Conservation (phyloP, 2,113 vertebrate genomes). For the Calidris pygmaea region DNA sequence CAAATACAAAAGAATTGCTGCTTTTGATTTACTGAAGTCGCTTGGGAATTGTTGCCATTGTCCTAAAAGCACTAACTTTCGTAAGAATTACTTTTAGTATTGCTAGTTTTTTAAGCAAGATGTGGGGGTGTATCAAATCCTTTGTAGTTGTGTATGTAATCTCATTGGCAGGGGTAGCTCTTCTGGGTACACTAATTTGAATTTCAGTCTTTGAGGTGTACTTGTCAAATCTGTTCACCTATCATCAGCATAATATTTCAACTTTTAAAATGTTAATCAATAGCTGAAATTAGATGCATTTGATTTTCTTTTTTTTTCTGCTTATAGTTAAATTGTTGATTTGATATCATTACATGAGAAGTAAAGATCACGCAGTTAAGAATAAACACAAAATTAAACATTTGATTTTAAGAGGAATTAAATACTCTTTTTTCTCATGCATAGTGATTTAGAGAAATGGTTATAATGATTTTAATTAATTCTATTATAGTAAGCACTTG, state of each 20-base stretch:
- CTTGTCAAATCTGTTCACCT: background rate
- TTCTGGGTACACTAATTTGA: background rate
- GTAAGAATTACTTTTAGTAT: background rate
- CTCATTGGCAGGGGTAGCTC: background rate
- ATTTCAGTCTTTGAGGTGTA: background rate
- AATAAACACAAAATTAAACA: background rate
- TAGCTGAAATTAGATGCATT: background rate
- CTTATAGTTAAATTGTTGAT: background rate
- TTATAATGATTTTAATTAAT: background rate
- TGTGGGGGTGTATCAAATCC: background rate
- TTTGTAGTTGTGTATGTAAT: background rate
- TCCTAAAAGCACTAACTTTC: background rate
- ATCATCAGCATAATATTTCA: background rate
- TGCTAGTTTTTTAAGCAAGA: background rate
- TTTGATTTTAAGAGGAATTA: background rate
- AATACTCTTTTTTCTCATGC: background rate
- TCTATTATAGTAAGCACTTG: background rate
- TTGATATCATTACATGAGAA: background rate
- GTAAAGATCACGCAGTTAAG: background rate
- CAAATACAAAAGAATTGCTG: background rate
- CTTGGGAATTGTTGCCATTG: background rate
- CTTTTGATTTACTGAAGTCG: background rate
- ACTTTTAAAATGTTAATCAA: background rate
- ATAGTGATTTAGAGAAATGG: background rate
- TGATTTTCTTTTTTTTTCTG: background rate